Base-by-base conservation (phyloP, 2,797 vertebrate genomes). In the Melanogrammus aeglefinus region DNA sequence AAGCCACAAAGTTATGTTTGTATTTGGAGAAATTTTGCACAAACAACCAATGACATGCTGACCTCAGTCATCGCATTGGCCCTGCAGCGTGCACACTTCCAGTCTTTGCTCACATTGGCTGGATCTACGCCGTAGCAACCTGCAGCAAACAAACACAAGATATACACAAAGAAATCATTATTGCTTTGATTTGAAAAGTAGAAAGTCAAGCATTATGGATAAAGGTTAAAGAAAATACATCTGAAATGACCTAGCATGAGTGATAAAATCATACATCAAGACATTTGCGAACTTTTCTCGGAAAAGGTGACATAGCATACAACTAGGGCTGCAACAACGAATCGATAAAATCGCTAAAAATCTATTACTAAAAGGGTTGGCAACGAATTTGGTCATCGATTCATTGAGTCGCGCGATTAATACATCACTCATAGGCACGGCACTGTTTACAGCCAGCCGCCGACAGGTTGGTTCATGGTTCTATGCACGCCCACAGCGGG, bases 111-210 rank as follows among this genome's bases (percentile, higher is more conserved):
- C 81, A 96, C 95, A 79, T 92, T 91, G 78, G 95, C 94, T 0
- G 96, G 94, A 74, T 93, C 93, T 9, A 98, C 95, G 69, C 98
- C 98, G 0, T 99, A 99, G 89, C 98, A 99, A 91, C 96, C 98
- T 99, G 88, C 0, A 85, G 80, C 0, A 70, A 0, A 82, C 2
- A 83, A 24, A 78, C 16, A 72, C 18, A 36, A n/a, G 21, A 63
- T 36, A 72, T 24, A 29, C 16, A 1, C 21, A 18, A 10, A 38
- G 1, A 35, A 47, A 47, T 21, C 24, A 39, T 10, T n/a, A 5
- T 69, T 69, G 27, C 27, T 33, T 33, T 18, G 21, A 63, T 24
- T 63, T n/a, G 57, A 33, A 71, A 29, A 51, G 47, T 51, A 21
- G 47, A 21, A 51, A 51, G 47, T 51, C 47, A 51, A 51, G 14